phyloP scores from a whole-genome alignment of 2,113 vertebrate species.

The Misgurnus mizolepis region DNA sequence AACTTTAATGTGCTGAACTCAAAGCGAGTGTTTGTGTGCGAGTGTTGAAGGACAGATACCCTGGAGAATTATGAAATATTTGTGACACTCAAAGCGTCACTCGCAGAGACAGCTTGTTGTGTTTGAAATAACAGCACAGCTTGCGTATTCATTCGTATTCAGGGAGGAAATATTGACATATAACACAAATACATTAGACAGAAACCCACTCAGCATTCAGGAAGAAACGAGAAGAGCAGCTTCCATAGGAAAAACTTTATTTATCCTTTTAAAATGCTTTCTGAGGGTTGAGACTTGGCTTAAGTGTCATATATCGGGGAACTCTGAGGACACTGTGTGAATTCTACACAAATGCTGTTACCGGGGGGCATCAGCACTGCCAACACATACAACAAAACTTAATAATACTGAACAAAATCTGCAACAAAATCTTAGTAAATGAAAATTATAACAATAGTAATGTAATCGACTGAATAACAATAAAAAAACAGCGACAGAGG shows the following conservation, averaged over 20 bases:
- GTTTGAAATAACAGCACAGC: conserved; percentile 27
- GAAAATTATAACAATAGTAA: conserved; percentile 48
- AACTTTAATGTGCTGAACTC: conserved; percentile 33
- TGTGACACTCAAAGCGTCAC: conserved; percentile 23
- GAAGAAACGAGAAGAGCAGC: not conserved
- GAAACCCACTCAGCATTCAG: conserved; percentile 6
- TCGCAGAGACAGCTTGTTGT: conserved; percentile 36
- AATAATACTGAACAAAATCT: conserved; percentile 48
- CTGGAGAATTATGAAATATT: conserved; percentile 39
- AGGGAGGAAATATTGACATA: not conserved
- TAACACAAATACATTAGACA: not conserved
- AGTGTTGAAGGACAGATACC: conserved; percentile 33
- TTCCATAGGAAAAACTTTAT: conserved; percentile 59
- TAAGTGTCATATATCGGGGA: conserved; percentile 32
- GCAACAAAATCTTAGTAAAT: conserved; percentile 43
- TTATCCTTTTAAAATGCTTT: conserved; percentile 50
- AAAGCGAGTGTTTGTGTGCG: conserved; percentile 32
- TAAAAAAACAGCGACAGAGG: conserved; percentile 14
- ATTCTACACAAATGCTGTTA: conserved; percentile 15
- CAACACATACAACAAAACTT: conserved; percentile 47
- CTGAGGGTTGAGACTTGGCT: conserved; percentile 37
- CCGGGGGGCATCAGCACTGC: conserved; percentile 30
- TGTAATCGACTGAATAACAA: conserved; percentile 33
- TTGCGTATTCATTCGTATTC: conserved; percentile 6
- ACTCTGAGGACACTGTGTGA: conserved; percentile 39